Conservation (phyloP, 1,140 invertebrate genomes). For the Temnothorax nylanderi region DNA sequence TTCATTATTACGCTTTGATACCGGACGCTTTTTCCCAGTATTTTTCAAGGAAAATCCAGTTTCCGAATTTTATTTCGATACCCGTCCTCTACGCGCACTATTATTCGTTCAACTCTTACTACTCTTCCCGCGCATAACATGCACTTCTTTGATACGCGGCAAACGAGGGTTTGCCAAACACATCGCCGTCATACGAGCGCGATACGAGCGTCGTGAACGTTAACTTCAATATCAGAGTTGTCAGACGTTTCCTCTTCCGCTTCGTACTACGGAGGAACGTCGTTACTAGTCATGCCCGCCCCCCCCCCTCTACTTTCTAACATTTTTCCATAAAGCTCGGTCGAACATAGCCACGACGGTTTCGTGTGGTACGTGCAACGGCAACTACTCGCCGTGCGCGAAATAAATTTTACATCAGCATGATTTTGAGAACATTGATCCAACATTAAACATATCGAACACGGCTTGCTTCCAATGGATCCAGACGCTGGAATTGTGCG, state of each 20-base stretch:
- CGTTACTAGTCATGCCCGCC: slow-evolving; percentile 37
- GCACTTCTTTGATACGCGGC: slow-evolving; percentile 36
- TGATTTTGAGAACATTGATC: slow-evolving; percentile 48
- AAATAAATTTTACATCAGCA: slow-evolving; percentile 59
- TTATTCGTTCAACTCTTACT: slow-evolving; percentile 28
- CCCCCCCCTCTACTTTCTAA: neutral
- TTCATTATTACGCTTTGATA: slow-evolving; percentile 22
- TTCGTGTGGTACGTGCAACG: neutral
- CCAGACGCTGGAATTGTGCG: slow-evolving; percentile 33
- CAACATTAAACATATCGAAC: slow-evolving; percentile 45
- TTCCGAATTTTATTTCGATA: slow-evolving; percentile 16
- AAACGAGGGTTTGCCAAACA: slow-evolving; percentile 31
- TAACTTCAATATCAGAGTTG: slow-evolving; percentile 54
- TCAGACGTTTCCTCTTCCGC: slow-evolving; percentile 16
- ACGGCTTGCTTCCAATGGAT: slow-evolving; percentile 11
- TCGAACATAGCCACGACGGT: neutral
- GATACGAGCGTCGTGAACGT: slow-evolving; percentile 33
- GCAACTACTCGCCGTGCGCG: slow-evolving; percentile 10
- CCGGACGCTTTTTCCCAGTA: neutral
- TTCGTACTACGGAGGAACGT: neutral
- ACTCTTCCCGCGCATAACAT: neutral
- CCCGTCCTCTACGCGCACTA: neutral
- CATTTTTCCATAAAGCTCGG: slow-evolving; percentile 10
- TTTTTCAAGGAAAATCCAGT: slow-evolving; percentile 14
- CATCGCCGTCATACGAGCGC: slow-evolving; percentile 16